Conservation (phyloP, 2,797 vertebrate genomes). For the Leucoraja ocellata region DNA sequence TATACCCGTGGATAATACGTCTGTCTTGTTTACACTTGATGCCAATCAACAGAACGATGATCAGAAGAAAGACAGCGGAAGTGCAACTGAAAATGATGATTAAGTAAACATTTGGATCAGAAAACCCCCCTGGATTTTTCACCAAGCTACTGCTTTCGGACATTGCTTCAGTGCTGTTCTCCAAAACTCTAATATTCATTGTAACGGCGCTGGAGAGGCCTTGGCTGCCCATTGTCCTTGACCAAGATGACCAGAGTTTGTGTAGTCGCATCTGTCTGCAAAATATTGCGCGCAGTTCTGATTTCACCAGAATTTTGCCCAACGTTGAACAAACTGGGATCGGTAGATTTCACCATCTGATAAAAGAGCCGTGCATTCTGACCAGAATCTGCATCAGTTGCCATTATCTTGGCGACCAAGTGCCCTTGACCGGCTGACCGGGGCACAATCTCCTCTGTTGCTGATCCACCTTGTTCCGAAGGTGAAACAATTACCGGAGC, state of each 20-base stretch:
- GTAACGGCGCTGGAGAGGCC: conserved; percentile 48
- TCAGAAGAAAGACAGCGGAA: conserved; percentile 53
- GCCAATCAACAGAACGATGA: conserved; percentile 50
- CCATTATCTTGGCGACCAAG: conserved; percentile 34
- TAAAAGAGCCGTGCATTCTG: conserved; percentile 61
- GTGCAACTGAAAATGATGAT: conserved; percentile 52
- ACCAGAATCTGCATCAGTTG: conserved; percentile 53
- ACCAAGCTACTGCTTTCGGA: not conserved
- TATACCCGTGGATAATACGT: conserved; percentile 37
- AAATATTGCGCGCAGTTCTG: conserved; percentile 47
- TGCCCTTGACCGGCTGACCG: conserved; percentile 40
- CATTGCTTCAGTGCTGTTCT: not conserved
- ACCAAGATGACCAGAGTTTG: conserved; percentile 52
- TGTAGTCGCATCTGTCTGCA: conserved; percentile 49
- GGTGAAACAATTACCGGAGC: conserved; percentile 49
- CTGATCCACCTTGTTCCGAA: not conserved
- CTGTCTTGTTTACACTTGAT: conserved; percentile 44
- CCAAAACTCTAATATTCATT: not conserved
- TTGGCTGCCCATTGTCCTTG: conserved; percentile 54
- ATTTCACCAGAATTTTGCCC: conserved; percentile 54
- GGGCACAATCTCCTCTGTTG: conserved; percentile 49
- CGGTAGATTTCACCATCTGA: conserved; percentile 59
- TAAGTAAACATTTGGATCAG: conserved; percentile 53
- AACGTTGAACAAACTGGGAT: conserved; percentile 53
- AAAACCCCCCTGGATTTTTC: conserved; percentile 36